phyloP scores from a whole-genome alignment of 2,113 vertebrate species.

The Neolamprologus hecqui region DNA sequence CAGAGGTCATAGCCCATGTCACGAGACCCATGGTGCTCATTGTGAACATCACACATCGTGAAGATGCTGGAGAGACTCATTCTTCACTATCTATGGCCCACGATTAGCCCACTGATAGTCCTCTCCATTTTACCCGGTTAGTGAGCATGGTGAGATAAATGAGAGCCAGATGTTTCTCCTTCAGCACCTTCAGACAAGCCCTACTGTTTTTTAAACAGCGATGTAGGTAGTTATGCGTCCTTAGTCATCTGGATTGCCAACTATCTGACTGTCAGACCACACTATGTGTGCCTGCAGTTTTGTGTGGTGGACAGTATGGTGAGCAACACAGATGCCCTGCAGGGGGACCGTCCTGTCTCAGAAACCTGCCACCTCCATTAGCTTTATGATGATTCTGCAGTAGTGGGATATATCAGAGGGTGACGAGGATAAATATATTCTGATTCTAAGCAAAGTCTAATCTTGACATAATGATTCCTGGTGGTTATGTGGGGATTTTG shows the following conservation, averaged over 20 bases:
- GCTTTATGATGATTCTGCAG: neutral
- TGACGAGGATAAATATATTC: neutral
- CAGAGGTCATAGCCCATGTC: too few species aligned
- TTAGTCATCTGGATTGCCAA: neutral
- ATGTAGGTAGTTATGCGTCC: neutral
- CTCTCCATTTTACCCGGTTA: neutral
- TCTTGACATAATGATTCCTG: neutral
- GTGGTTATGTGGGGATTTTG: neutral
- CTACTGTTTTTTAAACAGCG: neutral
- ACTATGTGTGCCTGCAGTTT: neutral
- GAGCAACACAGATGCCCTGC: neutral
- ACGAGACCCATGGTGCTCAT: too few species aligned
- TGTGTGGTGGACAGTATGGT: neutral
- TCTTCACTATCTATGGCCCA: neutral
- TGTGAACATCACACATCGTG: neutral
- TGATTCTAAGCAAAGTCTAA: neutral
- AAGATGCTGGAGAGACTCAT: neutral
- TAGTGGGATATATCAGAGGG: neutral
- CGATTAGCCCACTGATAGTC: neutral
- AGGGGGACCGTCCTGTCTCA: neutral
- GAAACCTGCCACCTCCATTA: neutral
- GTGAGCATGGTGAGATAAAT: neutral
- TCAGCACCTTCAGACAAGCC: neutral
- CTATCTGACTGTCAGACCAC: neutral
- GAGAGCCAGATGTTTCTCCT: neutral